phyloP scores from a whole-genome alignment of 2,113 vertebrate genomes.

The Pedionomus torquatus region DNA sequence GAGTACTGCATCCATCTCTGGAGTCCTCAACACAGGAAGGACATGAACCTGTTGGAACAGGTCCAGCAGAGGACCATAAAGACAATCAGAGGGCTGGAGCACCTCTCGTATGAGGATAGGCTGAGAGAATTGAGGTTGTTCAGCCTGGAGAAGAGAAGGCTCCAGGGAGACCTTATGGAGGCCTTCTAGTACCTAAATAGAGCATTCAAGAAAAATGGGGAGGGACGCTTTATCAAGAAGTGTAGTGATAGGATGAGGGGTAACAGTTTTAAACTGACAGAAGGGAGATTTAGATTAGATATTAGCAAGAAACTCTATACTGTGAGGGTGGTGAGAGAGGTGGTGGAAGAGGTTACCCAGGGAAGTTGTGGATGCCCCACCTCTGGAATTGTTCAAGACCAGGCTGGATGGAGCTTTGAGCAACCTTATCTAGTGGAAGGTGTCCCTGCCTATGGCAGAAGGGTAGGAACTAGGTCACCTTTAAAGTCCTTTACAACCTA shows the following conservation, averaged over 20 bases:
- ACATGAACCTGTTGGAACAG: neutral
- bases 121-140: neutral
- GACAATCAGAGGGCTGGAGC: neutral
- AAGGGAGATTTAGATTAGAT: neutral
- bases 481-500: neutral
- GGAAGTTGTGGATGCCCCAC: neutral
- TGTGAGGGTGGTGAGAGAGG: neutral
- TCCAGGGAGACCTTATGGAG: neutral
- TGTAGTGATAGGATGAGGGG: neutral
- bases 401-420: neutral
- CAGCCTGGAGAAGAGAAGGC: neutral
- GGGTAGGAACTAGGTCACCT: neutral
- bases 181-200: neutral
- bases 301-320: neutral
- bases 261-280: neutral
- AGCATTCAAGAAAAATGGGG: neutral
- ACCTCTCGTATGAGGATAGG: neutral
- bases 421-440: neutral
- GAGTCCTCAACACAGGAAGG: neutral
- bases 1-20: neutral
- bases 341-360: neutral
- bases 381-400: neutral
- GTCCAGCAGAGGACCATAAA: neutral
- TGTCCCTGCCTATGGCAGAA: neutral
- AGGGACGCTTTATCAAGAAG: neutral